Evolutionary conservation across 2,888 invertebrate species (phyloP).

Genomic region (Meghimatium bilineatum): DNA sequence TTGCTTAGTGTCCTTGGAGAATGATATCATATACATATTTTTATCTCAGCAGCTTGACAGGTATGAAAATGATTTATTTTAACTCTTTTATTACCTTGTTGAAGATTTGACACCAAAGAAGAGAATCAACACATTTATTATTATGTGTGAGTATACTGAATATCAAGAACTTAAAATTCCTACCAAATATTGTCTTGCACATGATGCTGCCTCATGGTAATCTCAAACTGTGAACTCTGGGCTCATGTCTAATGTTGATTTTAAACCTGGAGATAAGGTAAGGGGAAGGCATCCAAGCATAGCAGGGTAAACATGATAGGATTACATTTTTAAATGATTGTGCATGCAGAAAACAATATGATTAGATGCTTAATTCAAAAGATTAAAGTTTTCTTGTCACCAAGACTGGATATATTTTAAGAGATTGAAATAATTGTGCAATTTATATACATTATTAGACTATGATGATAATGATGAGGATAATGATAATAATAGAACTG

Average conservation of each 20-base stretch:
- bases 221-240: conserved; percentile 18
- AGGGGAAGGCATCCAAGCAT: conserved; percentile 15
- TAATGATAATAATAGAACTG: too few relatives aligned
- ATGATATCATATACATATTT: too few relatives aligned
- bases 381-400: not conserved
- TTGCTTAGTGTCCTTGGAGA: too few relatives aligned
- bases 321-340: not conserved
- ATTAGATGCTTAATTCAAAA: not conserved
- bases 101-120: not conserved
- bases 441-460: too few relatives aligned
- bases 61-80: too few relatives aligned
- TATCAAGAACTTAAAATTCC: not conserved
- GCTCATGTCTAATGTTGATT: conserved; percentile 25
- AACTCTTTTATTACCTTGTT: too few relatives aligned
- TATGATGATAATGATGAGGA: too few relatives aligned
- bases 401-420: too few relatives aligned
- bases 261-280: conserved; percentile 28
- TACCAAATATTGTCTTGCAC: not conserved
- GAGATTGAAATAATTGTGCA: too few relatives aligned
- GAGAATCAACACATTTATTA: not conserved
- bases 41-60: too few relatives aligned
- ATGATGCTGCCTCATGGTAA: not conserved
- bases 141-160: not conserved
- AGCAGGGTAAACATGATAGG: conserved; percentile 11
- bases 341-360: not conserved